phyloP scores from a whole-genome alignment of 2,797 vertebrate genomes.

The Apogon talboti region DNA sequence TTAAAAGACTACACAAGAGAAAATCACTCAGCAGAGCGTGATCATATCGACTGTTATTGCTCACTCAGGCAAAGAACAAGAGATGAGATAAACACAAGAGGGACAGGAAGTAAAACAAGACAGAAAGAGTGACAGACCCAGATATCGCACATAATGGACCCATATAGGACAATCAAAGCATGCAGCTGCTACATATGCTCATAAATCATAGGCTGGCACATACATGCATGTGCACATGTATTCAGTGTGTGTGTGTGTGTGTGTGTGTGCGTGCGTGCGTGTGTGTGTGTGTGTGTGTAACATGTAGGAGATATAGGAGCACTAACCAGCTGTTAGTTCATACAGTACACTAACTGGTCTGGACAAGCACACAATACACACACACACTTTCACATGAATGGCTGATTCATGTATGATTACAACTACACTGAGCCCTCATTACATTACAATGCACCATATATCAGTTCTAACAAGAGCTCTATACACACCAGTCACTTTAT shows the following conservation, averaged over 20 bases:
- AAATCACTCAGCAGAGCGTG: too few species aligned
- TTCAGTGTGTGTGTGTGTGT: too few species aligned
- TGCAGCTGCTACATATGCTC: constrained; percentile 55
- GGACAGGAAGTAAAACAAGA: too few species aligned
- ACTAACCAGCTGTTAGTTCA: constrained; percentile 60
- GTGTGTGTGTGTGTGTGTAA: constrained; percentile 8
- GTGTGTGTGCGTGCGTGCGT: too few species aligned
- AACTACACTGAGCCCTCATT: neutral
- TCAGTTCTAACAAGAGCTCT: too few species aligned
- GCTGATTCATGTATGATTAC: neutral
- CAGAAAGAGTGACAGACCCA: neutral
- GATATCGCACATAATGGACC: constrained; percentile 45
- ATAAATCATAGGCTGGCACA: constrained; percentile 22
- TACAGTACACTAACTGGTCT: neutral
- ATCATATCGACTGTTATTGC: neutral
- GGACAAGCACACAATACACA: constrained; percentile 15
- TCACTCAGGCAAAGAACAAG: too few species aligned
- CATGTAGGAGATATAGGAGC: constrained; percentile 24
- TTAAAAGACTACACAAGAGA: too few species aligned
- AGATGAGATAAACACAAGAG: too few species aligned
- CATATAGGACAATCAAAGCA: neutral
- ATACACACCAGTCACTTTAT: too few species aligned
- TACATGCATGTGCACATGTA: constrained; percentile 7
- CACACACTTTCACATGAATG: neutral
- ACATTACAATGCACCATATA: neutral